Conservation (phyloP, 1,140 invertebrate genomes). For the Agrilus planipennis region DNA sequence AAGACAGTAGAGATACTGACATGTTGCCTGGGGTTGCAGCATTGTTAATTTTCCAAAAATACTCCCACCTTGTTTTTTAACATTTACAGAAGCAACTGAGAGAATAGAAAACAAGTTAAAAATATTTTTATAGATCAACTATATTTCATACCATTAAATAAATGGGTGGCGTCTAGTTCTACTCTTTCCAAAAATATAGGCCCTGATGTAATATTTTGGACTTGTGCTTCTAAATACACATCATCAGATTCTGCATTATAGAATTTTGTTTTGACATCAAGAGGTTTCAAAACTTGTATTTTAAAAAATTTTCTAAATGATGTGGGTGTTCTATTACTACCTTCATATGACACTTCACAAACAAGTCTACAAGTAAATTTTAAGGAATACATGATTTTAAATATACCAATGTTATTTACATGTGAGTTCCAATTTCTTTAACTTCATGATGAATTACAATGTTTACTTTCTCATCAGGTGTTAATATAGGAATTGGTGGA, state of each 20-base stretch:
- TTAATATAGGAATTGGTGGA: slow-evolving; percentile 51
- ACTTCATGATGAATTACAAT: slow-evolving; percentile 96
- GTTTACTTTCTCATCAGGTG: slow-evolving; percentile 79
- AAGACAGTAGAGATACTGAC: slow-evolving; percentile 91
- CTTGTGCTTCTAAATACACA: slow-evolving; percentile 93
- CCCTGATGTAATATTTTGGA: slow-evolving; percentile 84
- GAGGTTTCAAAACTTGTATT: slow-evolving; percentile 94
- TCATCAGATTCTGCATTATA: slow-evolving; percentile 96
- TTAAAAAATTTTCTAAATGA: slow-evolving; percentile 95
- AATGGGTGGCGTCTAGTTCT: slow-evolving; percentile 76
- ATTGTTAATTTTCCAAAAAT: slow-evolving; percentile 80
- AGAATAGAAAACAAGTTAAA: slow-evolving; percentile 6
- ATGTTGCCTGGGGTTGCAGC: slow-evolving; percentile 61
- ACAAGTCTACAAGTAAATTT: slow-evolving; percentile 54
- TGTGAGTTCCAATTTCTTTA: slow-evolving; percentile 94
- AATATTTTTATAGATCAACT: slow-evolving; percentile 7
- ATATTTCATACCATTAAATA: slow-evolving; percentile 55
- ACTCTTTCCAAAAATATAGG: slow-evolving; percentile 89
- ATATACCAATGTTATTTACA: slow-evolving; percentile 50
- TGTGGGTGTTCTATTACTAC: slow-evolving; percentile 52
- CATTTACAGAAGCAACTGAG: slow-evolving; percentile 53
- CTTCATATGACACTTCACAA: slow-evolving; percentile 88
- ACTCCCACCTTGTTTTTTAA: slow-evolving; percentile 47
- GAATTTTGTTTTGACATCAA: slow-evolving; percentile 98
- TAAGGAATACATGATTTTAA: slow-evolving; percentile 8